Base-by-base conservation (phyloP, 53 echinoderm and acorn worm species). In the Paelopatides confundens region DNA sequence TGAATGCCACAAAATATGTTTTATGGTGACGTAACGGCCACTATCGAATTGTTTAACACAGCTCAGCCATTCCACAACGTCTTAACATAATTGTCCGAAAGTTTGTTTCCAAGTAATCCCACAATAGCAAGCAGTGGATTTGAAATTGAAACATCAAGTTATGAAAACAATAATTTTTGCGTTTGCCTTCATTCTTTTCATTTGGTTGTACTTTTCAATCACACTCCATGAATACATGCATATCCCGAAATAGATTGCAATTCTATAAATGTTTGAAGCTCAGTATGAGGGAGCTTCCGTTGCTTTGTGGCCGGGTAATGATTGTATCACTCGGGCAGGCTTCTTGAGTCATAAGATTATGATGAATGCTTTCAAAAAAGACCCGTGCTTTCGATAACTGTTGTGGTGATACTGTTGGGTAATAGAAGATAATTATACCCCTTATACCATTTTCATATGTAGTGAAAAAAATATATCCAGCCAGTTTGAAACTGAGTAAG, bases 101-200 rank as follows among this genome's bases (percentile, higher is more conserved):
- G 46, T n/a, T n/a, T 74, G 12, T 74, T 74, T 58, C 74, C 47
- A 4, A 46, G 74, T 74, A 74, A 74, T 43, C 74, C 74, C 74
- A 74, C 74, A 13, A 74, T 24, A 74, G 21, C 8, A 39, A 23
- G 21, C 47, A 10, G 18, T 39, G 40, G 46, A 74, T 24, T 33
- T 74, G 74, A 74, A 74, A 74, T 74, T 74, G 74, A 74, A 74
- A 74, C 74, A 74, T 74, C 27, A 58, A 43, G 43, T 43, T 43
- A 43, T 10, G 43, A 43, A 4, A 43, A 58, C 58, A 18, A 58
- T 4, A 58, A 58, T 58, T 58, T 58, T 38, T 74, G 23, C 74
- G 38, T 74, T 74, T 47, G 33, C 13, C 1, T 74, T 26, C 28
- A n/a, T n/a, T n/a, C n/a, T n/a, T n/a, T n/a, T n/a, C n/a, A n/a